phyloP scores from a whole-genome alignment of 2,888 invertebrate species.

The Mycalesis mineus region DNA sequence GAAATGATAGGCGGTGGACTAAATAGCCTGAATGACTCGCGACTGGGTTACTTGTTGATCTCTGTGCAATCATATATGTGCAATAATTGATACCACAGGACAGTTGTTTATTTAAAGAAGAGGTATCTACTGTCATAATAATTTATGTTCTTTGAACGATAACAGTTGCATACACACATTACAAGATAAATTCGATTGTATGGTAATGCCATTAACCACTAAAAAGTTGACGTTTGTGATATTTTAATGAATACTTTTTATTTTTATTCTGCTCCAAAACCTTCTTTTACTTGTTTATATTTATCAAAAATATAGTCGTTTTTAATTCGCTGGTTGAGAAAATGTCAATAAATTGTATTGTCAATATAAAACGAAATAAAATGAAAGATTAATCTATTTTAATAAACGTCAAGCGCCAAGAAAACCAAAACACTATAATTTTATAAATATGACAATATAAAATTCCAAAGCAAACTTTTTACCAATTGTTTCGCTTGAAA shows the following conservation, averaged over 20 bases:
- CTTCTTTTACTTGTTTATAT: too few species aligned
- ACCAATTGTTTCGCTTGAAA: too few species aligned
- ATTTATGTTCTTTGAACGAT: not conserved
- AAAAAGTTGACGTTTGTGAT: not conserved
- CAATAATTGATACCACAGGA: constrained; percentile 19
- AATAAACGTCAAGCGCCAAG: too few species aligned
- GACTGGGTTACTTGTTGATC: constrained; percentile 9
- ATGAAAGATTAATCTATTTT: too few species aligned
- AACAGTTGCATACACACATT: not conserved
- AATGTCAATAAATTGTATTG: too few species aligned
- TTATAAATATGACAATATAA: too few species aligned
- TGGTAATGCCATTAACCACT: not conserved
- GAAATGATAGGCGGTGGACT: not conserved
- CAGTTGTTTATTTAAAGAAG: not conserved
- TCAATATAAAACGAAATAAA: too few species aligned
- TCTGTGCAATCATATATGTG: constrained; percentile 25
- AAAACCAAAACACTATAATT: too few species aligned
- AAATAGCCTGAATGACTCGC: not conserved
- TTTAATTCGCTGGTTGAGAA: too few species aligned
- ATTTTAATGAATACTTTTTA: not conserved
- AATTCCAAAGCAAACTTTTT: too few species aligned
- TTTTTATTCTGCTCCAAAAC: too few species aligned
- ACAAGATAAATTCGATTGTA: not conserved
- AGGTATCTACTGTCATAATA: not conserved
- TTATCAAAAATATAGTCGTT: too few species aligned